Conservation (phyloP, 2,797 vertebrate species). For the Falco cherrug region DNA sequence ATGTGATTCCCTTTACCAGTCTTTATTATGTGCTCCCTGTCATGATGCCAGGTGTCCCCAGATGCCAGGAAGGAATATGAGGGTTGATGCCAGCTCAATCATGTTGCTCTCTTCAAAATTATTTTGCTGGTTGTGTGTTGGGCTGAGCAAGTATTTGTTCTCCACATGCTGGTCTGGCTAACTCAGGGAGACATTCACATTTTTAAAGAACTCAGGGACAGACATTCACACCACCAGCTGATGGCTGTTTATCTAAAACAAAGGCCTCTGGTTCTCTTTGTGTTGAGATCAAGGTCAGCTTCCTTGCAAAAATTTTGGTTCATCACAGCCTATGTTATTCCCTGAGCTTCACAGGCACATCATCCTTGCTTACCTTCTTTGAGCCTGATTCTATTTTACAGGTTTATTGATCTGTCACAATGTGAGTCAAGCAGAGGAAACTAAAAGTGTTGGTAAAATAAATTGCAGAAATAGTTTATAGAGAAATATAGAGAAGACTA, state of each 20-base stretch:
- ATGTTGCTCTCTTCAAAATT: not conserved
- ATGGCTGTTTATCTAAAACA: not conserved
- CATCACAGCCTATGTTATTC: not conserved
- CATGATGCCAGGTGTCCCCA: not conserved
- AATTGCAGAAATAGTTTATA: not conserved
- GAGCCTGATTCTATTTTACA: not conserved
- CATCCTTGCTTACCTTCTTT: not conserved
- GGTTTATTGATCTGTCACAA: not conserved
- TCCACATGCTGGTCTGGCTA: not conserved
- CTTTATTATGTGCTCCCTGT: not conserved
- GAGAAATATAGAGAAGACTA: not conserved
- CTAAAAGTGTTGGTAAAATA: not conserved
- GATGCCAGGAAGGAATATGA: fast-evolving
- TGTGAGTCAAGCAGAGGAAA: not conserved
- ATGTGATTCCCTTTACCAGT: fast-evolving
- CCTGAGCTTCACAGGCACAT: not conserved
- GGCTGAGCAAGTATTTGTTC: not conserved
- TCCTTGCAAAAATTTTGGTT: not conserved
- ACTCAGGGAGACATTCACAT: not conserved
- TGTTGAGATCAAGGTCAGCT: not conserved
- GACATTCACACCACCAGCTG: not conserved
- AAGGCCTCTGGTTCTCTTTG: not conserved
- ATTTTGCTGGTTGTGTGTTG: not conserved
- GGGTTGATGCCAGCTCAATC: not conserved
- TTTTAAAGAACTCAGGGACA: not conserved